Base-by-base conservation (phyloP, 2,888 invertebrate genomes). In the Linnaemya tessellans region DNA sequence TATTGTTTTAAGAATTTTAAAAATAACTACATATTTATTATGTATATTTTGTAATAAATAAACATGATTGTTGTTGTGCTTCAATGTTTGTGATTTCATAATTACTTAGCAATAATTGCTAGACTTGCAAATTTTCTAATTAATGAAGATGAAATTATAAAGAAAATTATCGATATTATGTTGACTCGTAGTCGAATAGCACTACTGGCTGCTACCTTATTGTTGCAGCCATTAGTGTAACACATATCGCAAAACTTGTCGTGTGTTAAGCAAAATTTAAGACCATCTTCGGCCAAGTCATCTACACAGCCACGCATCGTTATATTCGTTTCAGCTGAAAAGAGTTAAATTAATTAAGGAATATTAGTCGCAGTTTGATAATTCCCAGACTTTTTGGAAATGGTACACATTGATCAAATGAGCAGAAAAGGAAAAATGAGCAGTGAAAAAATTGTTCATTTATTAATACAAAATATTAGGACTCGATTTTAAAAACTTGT, bases 241-340 rank as follows among this genome's bases (percentile, higher is more conserved):
- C 91, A 91, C 2, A 89, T 43, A 1, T 65, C 41, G 49, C 91
- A 91, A 0, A 84, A 41, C 11, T 89, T 87, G 0, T 64, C 71
- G n/a, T 88, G 64, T 43, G 65, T 60, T 65, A 87, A 43, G 46
- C 91, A 91, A 70, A 88, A 89, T 0, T 81, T 84, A 0, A 86
- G 38, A 0, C 87, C 88, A 10, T 87, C 87, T 7, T 86, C 87
- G 5, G 87, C 78, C 10, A 91, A 86, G 0, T 89, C 89, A 1
- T 88, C 75, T 1, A 87, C 71, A 77, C 91, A 91, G 18, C 92
- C 92, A 0, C 91, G 89, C 49, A 80, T 87, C 0, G 90, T 88
- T 1, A 87, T 70, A 67, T 88, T 90, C 0, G 84, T 84, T 22
- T 89, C 87, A 13, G 62, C 90, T 90, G 22, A 20, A 80, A 68